Conservation (phyloP, 2,113 vertebrate genomes). For the Hydropotes inermis region DNA sequence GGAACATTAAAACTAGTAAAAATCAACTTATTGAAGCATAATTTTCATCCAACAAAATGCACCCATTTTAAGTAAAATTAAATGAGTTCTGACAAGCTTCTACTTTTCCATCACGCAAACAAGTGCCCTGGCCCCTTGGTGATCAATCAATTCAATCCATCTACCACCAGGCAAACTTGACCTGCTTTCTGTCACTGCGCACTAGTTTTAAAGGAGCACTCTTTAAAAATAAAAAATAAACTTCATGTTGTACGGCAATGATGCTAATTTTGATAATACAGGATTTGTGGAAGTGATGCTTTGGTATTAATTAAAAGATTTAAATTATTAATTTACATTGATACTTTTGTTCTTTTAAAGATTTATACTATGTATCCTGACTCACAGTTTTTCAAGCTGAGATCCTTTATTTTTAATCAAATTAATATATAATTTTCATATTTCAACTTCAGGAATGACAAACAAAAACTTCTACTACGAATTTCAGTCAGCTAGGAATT, state of each 20-base stretch:
- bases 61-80: neutral
- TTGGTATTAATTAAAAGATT: constrained; percentile 23
- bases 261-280: neutral
- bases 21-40: neutral
- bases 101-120: neutral
- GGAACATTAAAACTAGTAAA: neutral
- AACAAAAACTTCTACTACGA: constrained; percentile 18
- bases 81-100: neutral
- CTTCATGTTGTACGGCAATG: neutral
- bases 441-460: constrained; percentile 47
- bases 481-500: neutral
- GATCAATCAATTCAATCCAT: neutral
- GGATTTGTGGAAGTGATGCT: neutral
- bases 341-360: neutral
- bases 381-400: neutral
- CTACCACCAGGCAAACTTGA: neutral
- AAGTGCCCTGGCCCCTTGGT: neutral
- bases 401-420: neutral
- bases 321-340: neutral
- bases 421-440: neutral
- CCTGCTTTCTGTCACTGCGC: neutral
- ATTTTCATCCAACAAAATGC: neutral
- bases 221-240: neutral
- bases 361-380: neutral
- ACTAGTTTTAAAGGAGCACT: neutral